Evolutionary conservation across 2,113 vertebrate species (phyloP), one percentile per base, ranked within the genome.

Genomic region (Spermophilus dauricus): DNA sequence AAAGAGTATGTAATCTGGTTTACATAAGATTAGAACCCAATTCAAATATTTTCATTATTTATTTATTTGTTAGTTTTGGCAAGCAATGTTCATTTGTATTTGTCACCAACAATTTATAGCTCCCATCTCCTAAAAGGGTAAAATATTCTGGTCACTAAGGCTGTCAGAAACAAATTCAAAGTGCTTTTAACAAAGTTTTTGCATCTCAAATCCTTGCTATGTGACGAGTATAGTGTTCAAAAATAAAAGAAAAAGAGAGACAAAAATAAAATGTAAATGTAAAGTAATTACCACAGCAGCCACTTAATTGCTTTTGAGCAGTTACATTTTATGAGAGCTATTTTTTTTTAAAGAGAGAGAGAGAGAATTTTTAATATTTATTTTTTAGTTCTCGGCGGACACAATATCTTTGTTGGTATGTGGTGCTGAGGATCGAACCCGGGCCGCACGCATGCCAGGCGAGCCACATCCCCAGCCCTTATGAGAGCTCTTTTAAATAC

Each of bases 101-200:
- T 90, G 11, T 89, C 56, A 91, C 75, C 56, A 65, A 39, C 26
- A 91, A 91, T 4, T 51, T 92, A 73, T 4, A 63, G 13, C 61
- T 92, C 45, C 4, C 28, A 4, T 83, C 45, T 89, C 48, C 70
- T 88, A 63, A 93, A 84, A 94, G 61, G 8, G 4, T 22, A 86
- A 94, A 87, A 61, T 39, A 5, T 48, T 87, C 37, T 91, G 34
- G 32, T 13, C 65, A 86, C 13, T 5, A 61, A 75, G 14, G 7
- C 56, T 91, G 9, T 82, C 69, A 73, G 22, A 92, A 95, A 78
- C 26, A 90, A 88, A 88, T 87, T 91, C 56, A 90, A 63, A 89
- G 8, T 89, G 12, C 11, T 76, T 94, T 86, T 56, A 22, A 86
- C 18, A 95, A 94, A 87, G 56, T 85, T 82, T 26, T 77, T 90